Evolutionary conservation across 2,888 invertebrate species (phyloP), one percentile per base, ranked within the genome.

Genomic region (Schrankia costaestrigalis): DNA sequence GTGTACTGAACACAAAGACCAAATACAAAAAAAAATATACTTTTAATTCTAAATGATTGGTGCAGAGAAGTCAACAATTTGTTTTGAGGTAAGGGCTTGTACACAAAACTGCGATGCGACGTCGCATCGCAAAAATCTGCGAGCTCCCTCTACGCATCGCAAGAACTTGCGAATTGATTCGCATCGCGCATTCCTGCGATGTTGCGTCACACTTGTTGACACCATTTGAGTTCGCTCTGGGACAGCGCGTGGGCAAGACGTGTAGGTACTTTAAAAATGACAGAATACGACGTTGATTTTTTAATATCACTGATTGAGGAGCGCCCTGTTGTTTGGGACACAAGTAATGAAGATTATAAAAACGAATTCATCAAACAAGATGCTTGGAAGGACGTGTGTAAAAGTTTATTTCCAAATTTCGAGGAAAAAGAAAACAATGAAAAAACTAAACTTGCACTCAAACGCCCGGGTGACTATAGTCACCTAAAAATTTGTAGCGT

Each of bases 311-410:
- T 46, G 31, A 38, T 43, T 42, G 34, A 35, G 40, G 39, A 36
- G 34, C 31, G 38, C 35, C 45, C 42, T 22, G 46, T 49, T 39
- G 31, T 54, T 47, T 51, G 46, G 51, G 47, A 53, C 47, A 49
- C 42, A 36, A 54, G 49, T 49, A 41, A 49, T 37, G 56, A 56
- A 37, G 34, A 50, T 51, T 53, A 48, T 47, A 51, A 46, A 47
- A 51, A 54, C 23, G 54, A 43, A 52, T 46, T 28, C n/a, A 14
- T 32, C 18, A 29, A 26, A 26, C 17, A 33, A 38, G 47, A 49
- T 37, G 49, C 34, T 39, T 55, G 52, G 49, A 55, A 50, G 41
- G 28, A 37, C 40, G 47, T 50, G 11, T 53, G 56, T 46, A 37
- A 49, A 46, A 41, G 42, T 43, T 46, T 56, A 42, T 50, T 46